phyloP scores from a whole-genome alignment of 1,140 invertebrate species.

The Gonioctena quinquepunctata region DNA sequence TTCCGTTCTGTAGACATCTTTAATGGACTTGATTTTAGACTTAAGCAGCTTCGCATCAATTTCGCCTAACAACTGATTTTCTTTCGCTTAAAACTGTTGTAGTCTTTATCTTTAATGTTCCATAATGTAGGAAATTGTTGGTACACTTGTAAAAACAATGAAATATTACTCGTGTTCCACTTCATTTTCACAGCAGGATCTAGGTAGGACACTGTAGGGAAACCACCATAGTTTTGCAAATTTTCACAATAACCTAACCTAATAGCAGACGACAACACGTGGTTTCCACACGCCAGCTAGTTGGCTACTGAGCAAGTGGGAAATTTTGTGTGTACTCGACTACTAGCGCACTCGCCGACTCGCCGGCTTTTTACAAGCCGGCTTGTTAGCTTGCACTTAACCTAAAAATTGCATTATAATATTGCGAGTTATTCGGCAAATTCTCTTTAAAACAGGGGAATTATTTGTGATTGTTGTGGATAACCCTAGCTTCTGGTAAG shows the following conservation, averaged over 20 bases:
- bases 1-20: not conserved
- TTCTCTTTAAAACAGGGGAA: too few species aligned
- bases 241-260: not conserved
- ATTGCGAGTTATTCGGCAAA: too few species aligned
- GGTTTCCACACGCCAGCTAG: not conserved
- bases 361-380: not conserved
- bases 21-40: not conserved
- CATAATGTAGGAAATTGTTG: constrained; percentile 8
- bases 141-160: not conserved
- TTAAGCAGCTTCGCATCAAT: not conserved
- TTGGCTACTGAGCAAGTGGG: constrained; percentile 2
- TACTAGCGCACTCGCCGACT: not conserved
- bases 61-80: constrained; percentile 6
- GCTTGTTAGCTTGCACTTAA: not conserved
- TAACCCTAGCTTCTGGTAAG: too few species aligned
- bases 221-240: constrained; percentile 3
- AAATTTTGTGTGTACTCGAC: not conserved
- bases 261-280: not conserved
- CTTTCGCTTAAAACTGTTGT: not conserved
- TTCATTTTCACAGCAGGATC: constrained; percentile 13
- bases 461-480: too few species aligned
- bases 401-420: too few species aligned
- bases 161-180: constrained; percentile 16
- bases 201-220: constrained; percentile 7
- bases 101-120: constrained; percentile 2